Conservation (phyloP, 2,888 invertebrate species). For the Helobdella robusta region DNA sequence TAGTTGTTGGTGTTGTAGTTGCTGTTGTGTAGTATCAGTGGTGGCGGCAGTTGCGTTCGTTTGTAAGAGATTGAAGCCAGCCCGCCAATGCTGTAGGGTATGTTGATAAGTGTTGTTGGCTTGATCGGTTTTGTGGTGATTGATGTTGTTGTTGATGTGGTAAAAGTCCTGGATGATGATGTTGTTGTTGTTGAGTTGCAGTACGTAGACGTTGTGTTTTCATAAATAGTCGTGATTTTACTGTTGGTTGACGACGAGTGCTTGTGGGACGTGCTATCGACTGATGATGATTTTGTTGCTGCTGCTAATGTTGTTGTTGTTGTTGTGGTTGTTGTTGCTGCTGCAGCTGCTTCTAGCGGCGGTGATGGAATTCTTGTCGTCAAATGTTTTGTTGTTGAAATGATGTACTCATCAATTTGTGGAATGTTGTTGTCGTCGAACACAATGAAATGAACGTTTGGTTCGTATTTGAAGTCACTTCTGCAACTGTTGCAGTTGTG, state of each 20-base stretch:
- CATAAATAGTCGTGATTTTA: no score
- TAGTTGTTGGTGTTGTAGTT: not conserved
- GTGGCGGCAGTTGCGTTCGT: not conserved
- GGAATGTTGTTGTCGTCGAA: constrained; percentile 24
- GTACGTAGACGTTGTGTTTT: no score
- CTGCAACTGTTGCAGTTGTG: no score
- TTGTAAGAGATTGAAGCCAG: not conserved
- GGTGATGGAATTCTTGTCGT: not conserved
- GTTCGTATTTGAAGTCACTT: no score
- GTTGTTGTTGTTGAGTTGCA: no score
- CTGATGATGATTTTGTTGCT: not conserved
- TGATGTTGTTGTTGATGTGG: not conserved
- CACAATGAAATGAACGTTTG: no score
- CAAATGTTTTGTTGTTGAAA: not conserved
- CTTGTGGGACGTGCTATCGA: not conserved
- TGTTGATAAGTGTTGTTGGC: not conserved
- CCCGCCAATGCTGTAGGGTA: not conserved
- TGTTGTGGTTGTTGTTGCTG: constrained; percentile 7
- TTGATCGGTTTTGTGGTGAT: not conserved
- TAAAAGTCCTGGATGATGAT: no score
- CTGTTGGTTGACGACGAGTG: not conserved
- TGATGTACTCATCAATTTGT: constrained; percentile 18
- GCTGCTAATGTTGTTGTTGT: not conserved
- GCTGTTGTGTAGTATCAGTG: not conserved
- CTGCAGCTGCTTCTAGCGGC: not conserved